Percentiles rank a stretch among this genome's conserved stretches.
These are phyloP conservation scores for Tuberolachnus salignus DNA, from an alignment of 2,888 invertebrate genomes.

Conservation along the genomic window DNA sequence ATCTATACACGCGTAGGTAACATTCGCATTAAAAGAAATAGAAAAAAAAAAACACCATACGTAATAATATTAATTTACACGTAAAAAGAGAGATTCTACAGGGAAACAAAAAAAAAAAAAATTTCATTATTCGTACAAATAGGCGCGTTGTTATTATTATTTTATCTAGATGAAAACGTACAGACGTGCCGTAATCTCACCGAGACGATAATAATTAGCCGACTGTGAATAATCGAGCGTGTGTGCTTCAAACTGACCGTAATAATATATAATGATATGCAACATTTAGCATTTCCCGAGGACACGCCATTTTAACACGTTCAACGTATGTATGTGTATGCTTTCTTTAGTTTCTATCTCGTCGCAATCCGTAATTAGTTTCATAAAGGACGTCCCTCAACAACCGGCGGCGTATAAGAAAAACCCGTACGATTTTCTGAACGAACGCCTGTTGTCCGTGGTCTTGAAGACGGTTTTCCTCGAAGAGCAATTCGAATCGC, in stretches of 20 bases:
- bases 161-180: slow-evolving; percentile 47
- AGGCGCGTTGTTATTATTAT: background rate
- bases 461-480: slow-evolving; percentile 39
- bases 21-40: no score
- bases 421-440: background rate
- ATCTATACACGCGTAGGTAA: no score
- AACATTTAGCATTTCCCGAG: background rate
- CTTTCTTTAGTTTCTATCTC: slow-evolving; percentile 51
- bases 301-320: slow-evolving; percentile 45
- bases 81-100: background rate
- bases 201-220: slow-evolving; percentile 31
- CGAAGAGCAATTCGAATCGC: slow-evolving; percentile 46
- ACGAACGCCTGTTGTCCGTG: slow-evolving; percentile 3
- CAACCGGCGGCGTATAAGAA: background rate
- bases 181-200: slow-evolving; percentile 1
- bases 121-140: background rate
- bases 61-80: no score
- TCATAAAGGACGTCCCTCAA: slow-evolving; percentile 47
- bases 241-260: slow-evolving; percentile 46
- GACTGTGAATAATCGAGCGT: slow-evolving; percentile 40
- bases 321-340: slow-evolving; percentile 1
- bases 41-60: no score
- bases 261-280: no score
- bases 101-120: slow-evolving; percentile 5
- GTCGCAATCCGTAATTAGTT: slow-evolving; percentile 54